Evolutionary conservation across 2,113 vertebrate species (phyloP).

Genomic region (Gopherus evgoodei): DNA sequence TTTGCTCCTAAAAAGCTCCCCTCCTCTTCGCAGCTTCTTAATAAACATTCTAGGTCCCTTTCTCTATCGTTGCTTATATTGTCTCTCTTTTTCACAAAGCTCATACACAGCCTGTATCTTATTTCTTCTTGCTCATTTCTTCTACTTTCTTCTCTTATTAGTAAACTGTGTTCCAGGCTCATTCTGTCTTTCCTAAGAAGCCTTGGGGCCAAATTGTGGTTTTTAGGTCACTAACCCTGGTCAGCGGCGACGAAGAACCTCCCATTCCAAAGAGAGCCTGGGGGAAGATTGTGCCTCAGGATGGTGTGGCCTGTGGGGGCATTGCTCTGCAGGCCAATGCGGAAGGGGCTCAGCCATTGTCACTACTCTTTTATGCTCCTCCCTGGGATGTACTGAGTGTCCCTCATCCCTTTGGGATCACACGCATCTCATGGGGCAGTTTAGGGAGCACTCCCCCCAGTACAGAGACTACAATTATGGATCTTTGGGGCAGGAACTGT

Average conservation of each 20-base stretch:
- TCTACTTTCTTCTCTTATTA: conserved; percentile 1
- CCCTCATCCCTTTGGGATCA: not conserved
- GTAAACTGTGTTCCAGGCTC: not conserved
- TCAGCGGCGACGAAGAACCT: not conserved
- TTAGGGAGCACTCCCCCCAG: not conserved
- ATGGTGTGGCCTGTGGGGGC: not conserved
- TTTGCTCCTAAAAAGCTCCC: not conserved
- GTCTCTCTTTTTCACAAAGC: not conserved
- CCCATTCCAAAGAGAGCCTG: not conserved
- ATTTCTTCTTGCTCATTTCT: not conserved
- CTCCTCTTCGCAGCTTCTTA: conserved; percentile 12
- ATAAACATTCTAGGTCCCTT: not conserved
- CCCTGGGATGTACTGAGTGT: not conserved
- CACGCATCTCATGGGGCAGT: not conserved
- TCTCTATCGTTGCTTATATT: not conserved
- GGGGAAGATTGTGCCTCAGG: not conserved
- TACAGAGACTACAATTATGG: conserved; percentile 2
- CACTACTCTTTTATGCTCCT: not conserved
- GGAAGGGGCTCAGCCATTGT: not conserved
- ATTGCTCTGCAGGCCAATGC: not conserved
- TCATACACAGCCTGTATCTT: not conserved
- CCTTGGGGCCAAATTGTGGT: not conserved
- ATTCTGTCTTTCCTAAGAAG: not conserved
- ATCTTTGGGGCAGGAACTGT: not conserved
- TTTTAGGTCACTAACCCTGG: not conserved